phyloP scores from a whole-genome alignment of 2,113 vertebrate species.

The Burhinus bistriatus region DNA sequence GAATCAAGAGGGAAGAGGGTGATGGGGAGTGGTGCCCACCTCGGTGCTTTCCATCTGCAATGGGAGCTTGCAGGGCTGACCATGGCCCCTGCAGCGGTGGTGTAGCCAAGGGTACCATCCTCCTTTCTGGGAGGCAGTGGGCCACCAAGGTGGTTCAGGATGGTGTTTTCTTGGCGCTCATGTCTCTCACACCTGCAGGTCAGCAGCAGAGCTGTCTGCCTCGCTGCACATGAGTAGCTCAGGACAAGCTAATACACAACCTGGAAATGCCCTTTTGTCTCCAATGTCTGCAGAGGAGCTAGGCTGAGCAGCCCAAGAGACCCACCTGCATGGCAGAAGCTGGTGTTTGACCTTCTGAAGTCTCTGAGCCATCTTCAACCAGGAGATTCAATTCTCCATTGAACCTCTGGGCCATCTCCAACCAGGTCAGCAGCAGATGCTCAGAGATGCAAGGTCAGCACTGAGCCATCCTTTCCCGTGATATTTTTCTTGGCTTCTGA shows the following conservation, averaged over 20 bases:
- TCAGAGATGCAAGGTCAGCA: not conserved
- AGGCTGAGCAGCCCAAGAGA: not conserved
- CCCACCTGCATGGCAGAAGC: not conserved
- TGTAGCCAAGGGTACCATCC: not conserved
- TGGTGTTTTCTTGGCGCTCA: not conserved
- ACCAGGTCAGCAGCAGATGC: not conserved
- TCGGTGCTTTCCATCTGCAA: not conserved
- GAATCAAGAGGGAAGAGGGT: not conserved
- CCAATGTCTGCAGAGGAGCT: not conserved
- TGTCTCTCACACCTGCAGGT: not conserved
- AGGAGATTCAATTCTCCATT: not conserved
- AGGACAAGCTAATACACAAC: not conserved
- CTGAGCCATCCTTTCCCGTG: not conserved
- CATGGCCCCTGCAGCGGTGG: fast-evolving
- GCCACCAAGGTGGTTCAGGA: not conserved
- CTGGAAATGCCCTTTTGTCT: not conserved
- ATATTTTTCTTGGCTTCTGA: not conserved
- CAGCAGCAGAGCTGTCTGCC: not conserved
- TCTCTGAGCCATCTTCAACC: not conserved
- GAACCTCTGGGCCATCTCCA: not conserved
- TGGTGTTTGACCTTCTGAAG: not conserved
- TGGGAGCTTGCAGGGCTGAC: not conserved
- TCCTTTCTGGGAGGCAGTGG: not conserved
- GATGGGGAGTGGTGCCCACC: not conserved
- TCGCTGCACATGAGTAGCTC: not conserved